Base-by-base conservation (phyloP, 2,888 invertebrate species). In the Clitarchus hookeri region DNA sequence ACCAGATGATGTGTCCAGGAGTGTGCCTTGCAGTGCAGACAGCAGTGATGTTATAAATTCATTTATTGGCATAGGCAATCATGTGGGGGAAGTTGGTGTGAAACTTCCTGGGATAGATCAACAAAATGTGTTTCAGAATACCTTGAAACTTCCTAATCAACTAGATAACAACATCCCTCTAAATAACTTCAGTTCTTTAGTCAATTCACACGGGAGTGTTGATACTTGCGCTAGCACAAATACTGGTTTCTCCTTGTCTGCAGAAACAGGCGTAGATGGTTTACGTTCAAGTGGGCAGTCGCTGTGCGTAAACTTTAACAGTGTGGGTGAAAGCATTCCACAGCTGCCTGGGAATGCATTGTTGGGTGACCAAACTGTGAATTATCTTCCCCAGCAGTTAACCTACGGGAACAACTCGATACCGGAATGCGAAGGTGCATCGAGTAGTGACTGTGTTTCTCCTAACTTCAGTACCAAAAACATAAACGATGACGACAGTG, bases 1-100 rank as follows among this genome's bases (percentile, higher is more conserved):
- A 23, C 84, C 87, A n/a, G 84, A 83, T n/a, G 85, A 83, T 44
- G 36, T 86, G 27, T 83, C 85, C 27, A 85, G 84, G 86, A 86
- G 84, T 82, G 85, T 87, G 87, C 87, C 87, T 85, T 83, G 77
- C 84, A 87, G 85, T 84, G 82, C 85, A 80, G 19, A 80, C n/a
- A 84, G 77, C 65, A 83, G 54, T 84, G 84, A 85, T 44, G 83
- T 80, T 86, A 19, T 82, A 44, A 82, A 36, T 26, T 36, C 82
- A 13, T 44, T 82, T 19, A 82, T 44, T n/a, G 44, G 82, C 82
- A 36, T 44, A 9, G 53, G 54, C 82, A 85, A 85, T 44, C 36
- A 44, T 79, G 26, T 80, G 26, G 83, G 54, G 13, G 65, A 65
- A 44, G 26, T 84, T 25, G 48, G 84, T 19, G 23, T 48, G 53